Conservation (phyloP, 2,797 vertebrate species). For the Dermochelys coriacea region DNA sequence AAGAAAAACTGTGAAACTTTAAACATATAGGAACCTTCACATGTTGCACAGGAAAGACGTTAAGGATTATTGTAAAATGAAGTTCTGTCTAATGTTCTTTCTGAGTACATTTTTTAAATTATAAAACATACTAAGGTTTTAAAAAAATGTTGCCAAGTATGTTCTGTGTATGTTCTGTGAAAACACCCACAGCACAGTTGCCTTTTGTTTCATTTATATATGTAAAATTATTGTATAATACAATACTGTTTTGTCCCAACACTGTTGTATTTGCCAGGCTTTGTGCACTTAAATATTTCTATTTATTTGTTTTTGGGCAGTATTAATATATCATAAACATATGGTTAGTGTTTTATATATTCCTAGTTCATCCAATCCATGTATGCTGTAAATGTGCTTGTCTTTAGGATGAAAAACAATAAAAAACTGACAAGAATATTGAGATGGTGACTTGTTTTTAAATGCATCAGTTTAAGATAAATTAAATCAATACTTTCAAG, state of each 20-base stretch:
- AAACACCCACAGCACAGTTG: conserved; percentile 76
- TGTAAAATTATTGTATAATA: conserved; percentile 84
- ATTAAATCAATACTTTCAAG: not conserved
- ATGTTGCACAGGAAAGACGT: conserved; percentile 33
- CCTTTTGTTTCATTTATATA: conserved; percentile 81
- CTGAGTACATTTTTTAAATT: conserved; percentile 50
- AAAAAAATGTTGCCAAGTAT: conserved; percentile 55
- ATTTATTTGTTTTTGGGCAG: conserved; percentile 88
- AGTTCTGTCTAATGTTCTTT: conserved; percentile 55
- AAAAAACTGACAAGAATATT: conserved; percentile 82
- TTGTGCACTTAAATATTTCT: conserved; percentile 83
- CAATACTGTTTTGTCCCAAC: conserved; percentile 74
- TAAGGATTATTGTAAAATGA: conserved; percentile 42
- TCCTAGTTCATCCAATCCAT: conserved; percentile 79
- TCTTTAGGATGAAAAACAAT: conserved; percentile 82
- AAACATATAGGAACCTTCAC: conserved; percentile 32
- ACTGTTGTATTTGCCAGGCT: conserved; percentile 82
- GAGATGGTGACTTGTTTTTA: conserved; percentile 21
- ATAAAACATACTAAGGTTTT: conserved; percentile 48
- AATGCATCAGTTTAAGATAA: not conserved
- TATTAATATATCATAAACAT: conserved; percentile 83
- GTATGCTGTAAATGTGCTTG: conserved; percentile 87
- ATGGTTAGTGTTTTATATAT: conserved; percentile 84
- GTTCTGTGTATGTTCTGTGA: conserved; percentile 69
- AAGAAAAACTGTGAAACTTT: conserved; percentile 41